These are phyloP conservation scores for Pygmarrhopalites habei DNA, from an alignment of 1,140 invertebrate genomes.

Conservation along the genomic window DNA sequence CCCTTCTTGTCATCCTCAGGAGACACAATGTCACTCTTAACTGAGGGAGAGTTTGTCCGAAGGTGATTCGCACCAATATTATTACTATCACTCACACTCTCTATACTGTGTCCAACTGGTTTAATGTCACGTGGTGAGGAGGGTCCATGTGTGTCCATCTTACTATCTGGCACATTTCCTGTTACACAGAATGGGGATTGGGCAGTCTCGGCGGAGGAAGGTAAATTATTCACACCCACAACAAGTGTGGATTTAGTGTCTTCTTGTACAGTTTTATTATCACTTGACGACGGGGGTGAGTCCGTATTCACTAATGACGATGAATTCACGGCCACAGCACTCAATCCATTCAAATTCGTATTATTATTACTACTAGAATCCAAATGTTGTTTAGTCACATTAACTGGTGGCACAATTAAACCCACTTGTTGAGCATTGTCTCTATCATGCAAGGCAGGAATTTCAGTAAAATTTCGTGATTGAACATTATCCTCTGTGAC, in stretches of 20 bases:
- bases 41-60: too few species aligned
- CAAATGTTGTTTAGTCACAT: background rate
- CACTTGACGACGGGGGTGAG: too few species aligned
- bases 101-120: background rate
- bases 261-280: too few species aligned
- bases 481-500: background rate
- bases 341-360: too few species aligned
- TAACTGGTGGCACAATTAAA: background rate
- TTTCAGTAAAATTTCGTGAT: background rate
- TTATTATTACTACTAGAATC: background rate
- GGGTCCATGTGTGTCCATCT: too few species aligned
- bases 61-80: constrained; percentile 3
- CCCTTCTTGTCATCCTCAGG: constrained; percentile 1
- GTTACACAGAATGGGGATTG: background rate
- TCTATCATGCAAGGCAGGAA: background rate
- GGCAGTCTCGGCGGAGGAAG: background rate
- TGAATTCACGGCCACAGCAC: too few species aligned
- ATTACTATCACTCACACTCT: background rate
- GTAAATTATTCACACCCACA: background rate
- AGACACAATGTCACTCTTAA: too few species aligned
- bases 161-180: constrained; percentile 5
- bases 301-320: too few species aligned
- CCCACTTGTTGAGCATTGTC: background rate
- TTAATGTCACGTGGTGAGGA: too few species aligned
- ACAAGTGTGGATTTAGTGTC: background rate